phyloP scores from a whole-genome alignment of 2,888 invertebrate genomes.

The Nymphalis polychloros region DNA sequence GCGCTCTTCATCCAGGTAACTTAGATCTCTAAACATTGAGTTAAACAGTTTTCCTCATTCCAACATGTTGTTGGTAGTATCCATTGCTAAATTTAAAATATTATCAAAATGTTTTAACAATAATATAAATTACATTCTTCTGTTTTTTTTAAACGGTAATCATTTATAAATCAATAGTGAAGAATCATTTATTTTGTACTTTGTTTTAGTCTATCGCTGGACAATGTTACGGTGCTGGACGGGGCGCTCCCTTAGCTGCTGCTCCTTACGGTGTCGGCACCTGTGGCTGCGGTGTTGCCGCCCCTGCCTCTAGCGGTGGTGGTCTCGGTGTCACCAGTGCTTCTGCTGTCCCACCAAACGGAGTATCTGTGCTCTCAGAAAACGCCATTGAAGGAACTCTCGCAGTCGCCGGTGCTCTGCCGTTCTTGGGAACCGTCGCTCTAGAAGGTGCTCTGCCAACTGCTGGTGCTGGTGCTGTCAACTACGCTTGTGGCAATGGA shows the following conservation, averaged over 20 bases:
- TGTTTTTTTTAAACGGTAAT: background rate
- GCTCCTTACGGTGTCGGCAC: constrained; percentile 7
- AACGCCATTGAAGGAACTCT: background rate
- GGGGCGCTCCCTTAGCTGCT: constrained; percentile 10
- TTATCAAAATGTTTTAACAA: too few species aligned
- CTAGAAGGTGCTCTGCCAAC: constrained; percentile 41
- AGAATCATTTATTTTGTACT: too few species aligned
- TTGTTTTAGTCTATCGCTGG: constrained; percentile 39
- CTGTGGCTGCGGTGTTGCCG: constrained; percentile 32
- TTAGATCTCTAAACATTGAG: too few species aligned
- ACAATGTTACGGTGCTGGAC: constrained; percentile 33
- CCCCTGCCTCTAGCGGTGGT: constrained; percentile 40
- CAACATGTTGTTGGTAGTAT: too few species aligned
- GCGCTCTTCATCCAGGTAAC: constrained; percentile 19
- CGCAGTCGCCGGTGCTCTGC: background rate
- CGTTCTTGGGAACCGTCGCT: background rate
- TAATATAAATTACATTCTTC: too few species aligned
- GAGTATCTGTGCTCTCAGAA: background rate
- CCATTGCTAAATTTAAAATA: too few species aligned
- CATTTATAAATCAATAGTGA: too few species aligned
- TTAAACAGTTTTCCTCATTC: too few species aligned
- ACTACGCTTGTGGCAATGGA: constrained; percentile 47
- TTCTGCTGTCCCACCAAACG: constrained; percentile 40
- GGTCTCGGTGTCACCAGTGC: constrained; percentile 46
- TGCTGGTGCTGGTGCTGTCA: constrained; percentile 48